Evolutionary conservation across 1,140 invertebrate genomes (phyloP).

Genomic region (Lordiphosa collinella): DNA sequence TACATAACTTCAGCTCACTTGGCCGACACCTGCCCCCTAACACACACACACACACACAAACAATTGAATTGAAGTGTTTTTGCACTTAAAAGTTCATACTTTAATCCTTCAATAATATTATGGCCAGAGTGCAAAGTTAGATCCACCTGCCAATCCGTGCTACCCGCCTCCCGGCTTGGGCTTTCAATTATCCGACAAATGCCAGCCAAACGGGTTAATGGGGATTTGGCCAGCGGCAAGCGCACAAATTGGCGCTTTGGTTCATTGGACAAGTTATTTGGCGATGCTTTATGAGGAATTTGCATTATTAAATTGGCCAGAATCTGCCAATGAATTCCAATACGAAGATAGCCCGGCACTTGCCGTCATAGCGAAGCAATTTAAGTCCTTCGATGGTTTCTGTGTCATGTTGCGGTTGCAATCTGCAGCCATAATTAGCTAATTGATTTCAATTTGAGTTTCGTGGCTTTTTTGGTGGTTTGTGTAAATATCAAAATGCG

Average conservation of each 20-base stretch:
- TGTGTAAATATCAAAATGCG: conserved; percentile 53
- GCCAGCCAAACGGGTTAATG: conserved; percentile 7
- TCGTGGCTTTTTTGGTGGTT: conserved; percentile 52
- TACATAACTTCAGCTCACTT: conserved; percentile 9
- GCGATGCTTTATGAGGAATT: conserved; percentile 29
- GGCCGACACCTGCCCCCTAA: conserved; percentile 5
- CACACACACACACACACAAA: conserved; percentile 31
- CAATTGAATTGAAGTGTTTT: conserved; percentile 67
- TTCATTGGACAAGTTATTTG: conserved; percentile 38
- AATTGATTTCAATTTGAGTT: conserved; percentile 65
- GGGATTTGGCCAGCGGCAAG: conserved; percentile 1
- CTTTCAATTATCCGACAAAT: conserved; percentile 51
- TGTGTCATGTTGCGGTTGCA: conserved; percentile 29
- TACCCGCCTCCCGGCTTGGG: conserved; percentile 1
- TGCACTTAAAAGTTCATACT: conserved; percentile 76
- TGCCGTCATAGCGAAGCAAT: too few species aligned
- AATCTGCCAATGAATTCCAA: not conserved
- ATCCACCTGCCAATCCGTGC: conserved; percentile 23
- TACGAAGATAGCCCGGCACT: not conserved
- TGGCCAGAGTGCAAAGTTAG: conserved; percentile 65
- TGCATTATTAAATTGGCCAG: conserved; percentile 37
- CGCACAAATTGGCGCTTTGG: conserved; percentile 17
- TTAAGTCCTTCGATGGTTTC: conserved; percentile 12
- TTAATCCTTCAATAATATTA: conserved; percentile 76
- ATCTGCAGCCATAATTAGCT: conserved; percentile 57